These are phyloP conservation scores for Drosophila eohydei DNA, from an alignment of 2,888 invertebrate species.

Conservation along the genomic window DNA sequence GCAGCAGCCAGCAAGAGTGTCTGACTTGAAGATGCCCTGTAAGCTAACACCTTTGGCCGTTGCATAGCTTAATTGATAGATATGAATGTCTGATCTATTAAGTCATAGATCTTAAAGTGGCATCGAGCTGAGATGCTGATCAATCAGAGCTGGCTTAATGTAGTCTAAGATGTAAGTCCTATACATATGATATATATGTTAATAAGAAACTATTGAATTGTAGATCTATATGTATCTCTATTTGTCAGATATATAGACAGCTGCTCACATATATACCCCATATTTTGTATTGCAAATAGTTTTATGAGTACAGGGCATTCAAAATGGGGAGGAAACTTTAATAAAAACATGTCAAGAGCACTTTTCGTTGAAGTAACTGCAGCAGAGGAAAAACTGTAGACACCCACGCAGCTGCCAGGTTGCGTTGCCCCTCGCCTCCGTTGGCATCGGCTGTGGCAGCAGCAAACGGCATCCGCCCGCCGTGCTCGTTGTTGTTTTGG, in stretches of 20 bases:
- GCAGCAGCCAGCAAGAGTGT: conserved; percentile 18
- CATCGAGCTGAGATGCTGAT: too few relatives aligned
- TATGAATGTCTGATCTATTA: too few relatives aligned
- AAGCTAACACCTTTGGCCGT: too few relatives aligned
- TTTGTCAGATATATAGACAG: not conserved
- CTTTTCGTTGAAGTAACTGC: conserved; percentile 58
- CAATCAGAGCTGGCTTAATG: too few relatives aligned
- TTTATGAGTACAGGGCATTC: conserved; percentile 16
- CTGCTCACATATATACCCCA: not conserved
- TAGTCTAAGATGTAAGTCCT: too few relatives aligned
- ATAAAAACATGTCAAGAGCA: conserved; percentile 75
- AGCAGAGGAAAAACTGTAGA: conserved; percentile 34
- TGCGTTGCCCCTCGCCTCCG: conserved; percentile 1
- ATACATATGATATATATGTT: too few relatives aligned
- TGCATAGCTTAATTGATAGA: too few relatives aligned
- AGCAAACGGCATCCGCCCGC: conserved; percentile 13
- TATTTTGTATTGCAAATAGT: not conserved
- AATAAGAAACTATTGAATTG: too few relatives aligned
- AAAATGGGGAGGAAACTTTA: conserved; percentile 35
- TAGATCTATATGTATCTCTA: too few relatives aligned
- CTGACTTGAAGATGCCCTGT: conserved; percentile 4
- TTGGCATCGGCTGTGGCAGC: conserved; percentile 5
- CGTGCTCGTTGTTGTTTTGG: conserved; percentile 44
- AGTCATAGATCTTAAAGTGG: too few relatives aligned
- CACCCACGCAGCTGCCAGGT: conserved; percentile 33